phyloP scores from a whole-genome alignment of 1,140 invertebrate genomes.

The Aphelenchoides avenae region DNA sequence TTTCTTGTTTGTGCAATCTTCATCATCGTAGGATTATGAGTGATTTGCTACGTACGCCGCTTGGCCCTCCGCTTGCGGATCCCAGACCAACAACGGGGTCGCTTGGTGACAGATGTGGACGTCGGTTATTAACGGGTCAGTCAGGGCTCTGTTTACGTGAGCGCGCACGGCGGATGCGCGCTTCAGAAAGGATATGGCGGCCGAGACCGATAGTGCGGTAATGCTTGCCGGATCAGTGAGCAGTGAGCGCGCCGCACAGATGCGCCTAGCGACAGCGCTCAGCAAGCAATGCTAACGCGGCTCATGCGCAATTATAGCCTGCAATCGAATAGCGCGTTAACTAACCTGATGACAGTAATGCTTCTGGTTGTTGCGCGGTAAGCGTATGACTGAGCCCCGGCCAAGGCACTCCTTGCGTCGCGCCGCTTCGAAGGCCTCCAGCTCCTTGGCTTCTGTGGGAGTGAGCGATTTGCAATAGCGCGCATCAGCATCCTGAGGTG shows the following conservation, averaged over 20 bases:
- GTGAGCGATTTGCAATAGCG: constrained; percentile 85
- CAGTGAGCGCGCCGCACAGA: not conserved
- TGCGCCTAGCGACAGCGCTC: not conserved
- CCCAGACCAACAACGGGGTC: no score
- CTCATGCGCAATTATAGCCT: constrained; percentile 2
- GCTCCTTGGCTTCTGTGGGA: constrained; percentile 74
- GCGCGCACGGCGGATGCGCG: not conserved
- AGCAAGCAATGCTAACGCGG: not conserved
- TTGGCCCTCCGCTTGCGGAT: no score
- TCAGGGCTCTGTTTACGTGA: no score
- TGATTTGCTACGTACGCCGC: no score
- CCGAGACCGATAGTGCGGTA: constrained; percentile 9
- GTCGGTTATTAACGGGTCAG: no score
- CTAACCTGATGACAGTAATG: constrained; percentile 56
- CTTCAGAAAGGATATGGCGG: not conserved
- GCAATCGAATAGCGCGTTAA: no score
- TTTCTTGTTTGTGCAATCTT: constrained; percentile 11
- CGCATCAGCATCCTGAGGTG: constrained; percentile 85
- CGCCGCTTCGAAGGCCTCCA: constrained; percentile 83
- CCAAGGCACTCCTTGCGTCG: constrained; percentile 86
- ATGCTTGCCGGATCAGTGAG: not conserved
- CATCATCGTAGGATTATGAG: no score
- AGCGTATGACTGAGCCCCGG: constrained; percentile 77
- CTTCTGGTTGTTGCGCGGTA: constrained; percentile 68
- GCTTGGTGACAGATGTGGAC: no score